Evolutionary conservation across 2,113 vertebrate species (phyloP), one percentile per base, ranked within the genome.

Genomic region (Hydropotes inermis): DNA sequence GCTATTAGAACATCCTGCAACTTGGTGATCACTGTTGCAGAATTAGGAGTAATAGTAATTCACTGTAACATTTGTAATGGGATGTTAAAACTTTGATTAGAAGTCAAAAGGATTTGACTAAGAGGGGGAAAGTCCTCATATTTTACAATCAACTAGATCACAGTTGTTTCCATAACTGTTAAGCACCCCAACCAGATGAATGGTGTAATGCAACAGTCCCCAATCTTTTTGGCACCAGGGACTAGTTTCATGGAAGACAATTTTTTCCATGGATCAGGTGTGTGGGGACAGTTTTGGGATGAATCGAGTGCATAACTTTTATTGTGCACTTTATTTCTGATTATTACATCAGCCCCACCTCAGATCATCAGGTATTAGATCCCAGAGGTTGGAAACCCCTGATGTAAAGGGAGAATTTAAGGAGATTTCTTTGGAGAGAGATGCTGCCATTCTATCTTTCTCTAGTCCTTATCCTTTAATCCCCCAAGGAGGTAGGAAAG

Each of bases 261-360:
- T 25, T 74, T 74, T 74, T 43, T 43, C 70, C 36, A 25, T 25
- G 36, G 70, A 25, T 25, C 70, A 74, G n/a, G 11, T 21, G 12
- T 0, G 1, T 74, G 19, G 11, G 21, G 70, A 43, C 0, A 0
- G 64, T 70, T 70, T 70, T 0, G 0, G 19, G 64, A 70, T 70
- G 17, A 64, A 16, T n/a, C 30, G 0, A 74, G 36, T 21, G 13
- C 11, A 74, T 23, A 14, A 43, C 67, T 74, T 74, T 74, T 74
- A 14, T 74, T 25, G 11, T 43, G 70, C 5, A 74, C 21, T 74
- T 74, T 74, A 43, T 74, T 39, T 43, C 36, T 74, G 36, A 43
- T 74, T 25, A 39, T 43, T 43, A 74, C 36, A 74, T 43, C 70
- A 74, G 21, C 2, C 21, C 21, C 70, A 74, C 21, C 36, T 25